Evolutionary conservation across 2,888 invertebrate species (phyloP).

Genomic region (Ophion costatus): DNA sequence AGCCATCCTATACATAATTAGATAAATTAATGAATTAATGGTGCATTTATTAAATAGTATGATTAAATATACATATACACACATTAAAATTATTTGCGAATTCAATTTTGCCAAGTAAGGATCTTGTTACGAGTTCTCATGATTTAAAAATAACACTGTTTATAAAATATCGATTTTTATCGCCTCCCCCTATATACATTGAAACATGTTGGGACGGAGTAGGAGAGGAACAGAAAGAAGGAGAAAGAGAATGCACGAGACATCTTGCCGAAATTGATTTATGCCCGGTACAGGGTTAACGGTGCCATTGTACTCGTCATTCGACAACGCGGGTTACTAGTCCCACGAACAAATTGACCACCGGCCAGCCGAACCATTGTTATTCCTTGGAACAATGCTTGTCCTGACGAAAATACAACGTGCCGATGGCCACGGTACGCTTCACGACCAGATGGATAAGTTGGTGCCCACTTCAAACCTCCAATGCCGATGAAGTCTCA

Average conservation of each 20-base stretch:
- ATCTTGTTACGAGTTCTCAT: too few species aligned
- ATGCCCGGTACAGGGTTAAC: conserved; percentile 73
- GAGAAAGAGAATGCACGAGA: conserved; percentile 23
- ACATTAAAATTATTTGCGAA: too few species aligned
- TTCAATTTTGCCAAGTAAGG: too few species aligned
- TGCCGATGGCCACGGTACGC: conserved; percentile 65
- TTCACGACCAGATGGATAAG: conserved; percentile 71
- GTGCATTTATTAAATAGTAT: too few species aligned
- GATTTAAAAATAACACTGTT: too few species aligned
- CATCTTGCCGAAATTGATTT: conserved; percentile 77
- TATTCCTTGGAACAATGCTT: conserved; percentile 74
- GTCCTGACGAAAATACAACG: conserved; percentile 72
- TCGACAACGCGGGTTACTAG: conserved; percentile 70
- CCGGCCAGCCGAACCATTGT: conserved; percentile 73
- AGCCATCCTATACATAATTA: too few species aligned
- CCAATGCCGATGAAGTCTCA: conserved; percentile 37
- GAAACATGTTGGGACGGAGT: not conserved
- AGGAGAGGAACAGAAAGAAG: not conserved
- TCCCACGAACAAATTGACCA: conserved; percentile 79
- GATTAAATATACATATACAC: too few species aligned
- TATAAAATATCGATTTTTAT: too few species aligned
- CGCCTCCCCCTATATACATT: too few species aligned
- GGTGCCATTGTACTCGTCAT: conserved; percentile 63
- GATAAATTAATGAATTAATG: too few species aligned
- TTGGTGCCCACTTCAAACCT: conserved; percentile 52